Base-by-base conservation (phyloP, 2,888 invertebrate species). In the Diarsia rubi region DNA sequence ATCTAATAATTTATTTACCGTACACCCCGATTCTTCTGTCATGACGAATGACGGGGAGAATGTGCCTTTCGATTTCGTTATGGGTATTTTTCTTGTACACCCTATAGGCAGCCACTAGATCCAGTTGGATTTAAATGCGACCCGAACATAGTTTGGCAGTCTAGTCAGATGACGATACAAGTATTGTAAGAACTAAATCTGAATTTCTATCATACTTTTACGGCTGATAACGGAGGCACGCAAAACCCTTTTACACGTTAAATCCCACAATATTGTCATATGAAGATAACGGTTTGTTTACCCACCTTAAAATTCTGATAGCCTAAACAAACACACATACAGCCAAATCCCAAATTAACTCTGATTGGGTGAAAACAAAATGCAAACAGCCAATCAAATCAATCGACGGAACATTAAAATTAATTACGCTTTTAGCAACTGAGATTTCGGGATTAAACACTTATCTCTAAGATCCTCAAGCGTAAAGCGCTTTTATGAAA, bases 401-500 rank as follows among this genome's bases (percentile, higher is more conserved):
- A 49, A 71, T 71, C 16, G 47, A 49, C 16, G 49, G 24, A 4
- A 54, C 19, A 44, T 78, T 78, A 14, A 49, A 76, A 71, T 78
- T 71, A 71, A 71, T 76, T 57, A 31, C 47, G 21, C 54, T 31
- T 75, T 78, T 76, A 49, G 4, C 57, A 31, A 44, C 49, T n/a
- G 21, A 12, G 45, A 62, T 75, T 75, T 27, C 8, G 47, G 42
- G 47, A 71, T 64, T 70, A 47, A 78, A 78, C 16, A 49, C 31
- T 62, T 72, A 68, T 75, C 67, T 62, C 12, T n/a, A 60, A 65
- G 60, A 81, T 81, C 47, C 72, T 54, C 27, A 73, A 63, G 37
- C 65, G n/a, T 37, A 67, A 71, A 79, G 59, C 68, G 65, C 59
- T 79, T 68, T 72, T 82, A 75, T 69, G 68, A 75, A 75, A 75